These are phyloP conservation scores for Micrasema minimum DNA, from an alignment of 1,140 invertebrate species.

Conservation along the genomic window DNA sequence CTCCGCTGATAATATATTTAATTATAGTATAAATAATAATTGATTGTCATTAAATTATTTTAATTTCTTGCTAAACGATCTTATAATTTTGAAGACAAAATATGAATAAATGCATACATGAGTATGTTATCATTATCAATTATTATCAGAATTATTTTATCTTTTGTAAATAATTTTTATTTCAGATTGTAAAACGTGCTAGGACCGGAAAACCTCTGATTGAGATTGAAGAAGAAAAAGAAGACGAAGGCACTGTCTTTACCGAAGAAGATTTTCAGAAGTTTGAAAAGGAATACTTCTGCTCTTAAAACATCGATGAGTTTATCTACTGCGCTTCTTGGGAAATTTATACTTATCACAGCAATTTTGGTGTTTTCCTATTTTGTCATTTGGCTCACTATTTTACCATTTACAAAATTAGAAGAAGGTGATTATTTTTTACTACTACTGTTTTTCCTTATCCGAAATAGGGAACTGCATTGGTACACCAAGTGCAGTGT, in stretches of 20 bases:
- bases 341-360: slow-evolving; percentile 69
- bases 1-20: no score
- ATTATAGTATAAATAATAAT: no score
- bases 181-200: slow-evolving; percentile 66
- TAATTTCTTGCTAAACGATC: no score
- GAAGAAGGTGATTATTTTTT: slow-evolving; percentile 57
- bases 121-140: no score
- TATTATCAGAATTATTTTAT: no score
- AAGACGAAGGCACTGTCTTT: slow-evolving; percentile 65
- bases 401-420: slow-evolving; percentile 74
- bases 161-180: no score
- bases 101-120: no score
- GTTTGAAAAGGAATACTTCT: slow-evolving; percentile 66
- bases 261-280: slow-evolving; percentile 67
- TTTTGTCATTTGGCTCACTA: slow-evolving; percentile 75
- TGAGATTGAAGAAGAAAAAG: slow-evolving; percentile 58
- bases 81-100: no score
- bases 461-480: no score
- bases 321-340: slow-evolving; percentile 59
- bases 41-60: no score
- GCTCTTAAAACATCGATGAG: slow-evolving; percentile 55
- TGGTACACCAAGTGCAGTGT: no score
- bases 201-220: slow-evolving; percentile 63
- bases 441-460: no score
- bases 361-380: slow-evolving; percentile 69